Percentiles rank a stretch among this genome's conserved stretches.
Conservation (phyloP, 2,113 vertebrate species). For the Larimichthys crocea region DNA sequence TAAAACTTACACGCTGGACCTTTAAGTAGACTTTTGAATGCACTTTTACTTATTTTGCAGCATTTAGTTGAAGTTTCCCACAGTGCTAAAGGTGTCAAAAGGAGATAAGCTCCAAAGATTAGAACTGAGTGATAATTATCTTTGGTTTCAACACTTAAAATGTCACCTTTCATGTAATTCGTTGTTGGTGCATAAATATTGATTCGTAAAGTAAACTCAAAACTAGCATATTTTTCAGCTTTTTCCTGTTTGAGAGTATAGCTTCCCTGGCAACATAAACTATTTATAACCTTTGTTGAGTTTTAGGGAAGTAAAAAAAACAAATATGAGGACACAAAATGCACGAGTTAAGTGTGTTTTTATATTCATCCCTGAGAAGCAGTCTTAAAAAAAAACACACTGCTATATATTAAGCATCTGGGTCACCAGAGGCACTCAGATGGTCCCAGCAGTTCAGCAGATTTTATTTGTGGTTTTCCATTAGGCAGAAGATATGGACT, state of each 20-base stretch:
- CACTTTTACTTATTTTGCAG: too few relatives aligned
- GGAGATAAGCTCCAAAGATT: too few relatives aligned
- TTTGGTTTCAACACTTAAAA: neutral
- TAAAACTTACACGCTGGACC: too few relatives aligned
- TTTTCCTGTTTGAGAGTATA: constrained; percentile 35
- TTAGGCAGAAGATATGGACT: neutral
- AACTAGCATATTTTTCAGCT: neutral
- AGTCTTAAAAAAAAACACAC: neutral
- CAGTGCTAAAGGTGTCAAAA: neutral
- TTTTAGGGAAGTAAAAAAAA: constrained; percentile 21
- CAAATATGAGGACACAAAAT: neutral
- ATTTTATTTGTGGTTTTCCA: constrained; percentile 28
- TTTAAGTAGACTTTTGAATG: too few relatives aligned
- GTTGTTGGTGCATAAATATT: neutral
- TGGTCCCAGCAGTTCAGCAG: neutral
- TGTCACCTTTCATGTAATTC: neutral
- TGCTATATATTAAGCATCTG: neutral
- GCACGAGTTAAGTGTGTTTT: neutral
- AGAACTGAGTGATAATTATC: neutral
- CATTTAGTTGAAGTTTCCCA: too few relatives aligned
- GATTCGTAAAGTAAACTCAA: neutral
- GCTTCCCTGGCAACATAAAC: constrained; percentile 6
- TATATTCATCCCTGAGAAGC: neutral
- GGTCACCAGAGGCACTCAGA: neutral
- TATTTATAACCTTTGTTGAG: constrained; percentile 25